Percentiles rank a stretch among this genome's conserved stretches.
Evolutionary conservation across 2,888 invertebrate genomes (phyloP).

Genomic region (Erebia palarica): DNA sequence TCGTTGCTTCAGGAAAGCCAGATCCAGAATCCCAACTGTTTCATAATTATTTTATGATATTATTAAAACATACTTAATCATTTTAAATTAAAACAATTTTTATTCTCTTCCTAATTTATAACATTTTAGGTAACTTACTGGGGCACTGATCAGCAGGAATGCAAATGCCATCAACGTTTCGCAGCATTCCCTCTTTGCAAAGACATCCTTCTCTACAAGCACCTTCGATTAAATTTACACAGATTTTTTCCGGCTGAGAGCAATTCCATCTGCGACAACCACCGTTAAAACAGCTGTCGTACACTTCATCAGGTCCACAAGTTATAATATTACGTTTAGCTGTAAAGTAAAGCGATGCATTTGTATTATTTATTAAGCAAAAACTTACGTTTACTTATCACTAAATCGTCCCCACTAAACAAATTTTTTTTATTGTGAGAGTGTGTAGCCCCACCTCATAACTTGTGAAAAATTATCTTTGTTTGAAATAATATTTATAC

Average conservation of each 20-base stretch:
- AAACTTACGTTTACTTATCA: not conserved
- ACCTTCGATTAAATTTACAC: slow-evolving; percentile 35
- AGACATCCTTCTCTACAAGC: slow-evolving; percentile 41
- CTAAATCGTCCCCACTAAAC: not conserved
- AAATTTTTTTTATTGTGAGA: too few species aligned
- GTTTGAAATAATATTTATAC: too few species aligned
- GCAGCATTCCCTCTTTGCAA: slow-evolving; percentile 41
- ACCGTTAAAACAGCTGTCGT: slow-evolving; percentile 42
- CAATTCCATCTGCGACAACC: slow-evolving; percentile 47
- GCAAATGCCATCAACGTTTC: slow-evolving; percentile 41
- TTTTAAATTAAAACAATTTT: too few species aligned
- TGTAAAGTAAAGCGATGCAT: not conserved
- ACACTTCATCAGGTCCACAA: slow-evolving; percentile 46
- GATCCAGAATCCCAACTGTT: too few species aligned
- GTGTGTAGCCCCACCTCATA: too few species aligned
- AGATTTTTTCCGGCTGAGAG: slow-evolving; percentile 44
- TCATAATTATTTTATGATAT: too few species aligned
- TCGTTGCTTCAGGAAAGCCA: too few species aligned
- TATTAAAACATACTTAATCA: not conserved
- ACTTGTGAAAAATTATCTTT: too few species aligned
- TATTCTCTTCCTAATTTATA: not conserved
- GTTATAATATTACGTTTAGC: slow-evolving; percentile 15
- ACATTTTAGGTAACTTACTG: slow-evolving; percentile 40
- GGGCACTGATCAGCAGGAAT: slow-evolving; percentile 45
- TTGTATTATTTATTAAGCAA: not conserved